phyloP scores from a whole-genome alignment of 2,797 vertebrate genomes.

The Lindbergichthys nudifrons region DNA sequence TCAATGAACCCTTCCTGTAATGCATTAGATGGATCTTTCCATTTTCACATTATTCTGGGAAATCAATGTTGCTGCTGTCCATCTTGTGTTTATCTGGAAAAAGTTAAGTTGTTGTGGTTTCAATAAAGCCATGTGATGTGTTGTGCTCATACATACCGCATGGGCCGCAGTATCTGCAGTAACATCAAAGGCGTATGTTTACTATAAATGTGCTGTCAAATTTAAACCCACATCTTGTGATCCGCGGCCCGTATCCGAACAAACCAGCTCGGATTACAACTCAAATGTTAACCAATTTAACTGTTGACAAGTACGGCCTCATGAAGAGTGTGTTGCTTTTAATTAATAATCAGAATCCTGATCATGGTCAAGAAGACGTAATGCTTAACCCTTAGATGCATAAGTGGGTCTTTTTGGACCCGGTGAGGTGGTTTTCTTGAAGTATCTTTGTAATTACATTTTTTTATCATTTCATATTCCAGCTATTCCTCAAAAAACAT shows the following conservation, averaged over 20 bases:
- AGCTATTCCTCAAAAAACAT: too few species aligned
- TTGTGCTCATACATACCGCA: slow-evolving; percentile 1
- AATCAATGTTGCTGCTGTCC: slow-evolving; percentile 12
- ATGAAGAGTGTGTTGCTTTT: slow-evolving; percentile 31
- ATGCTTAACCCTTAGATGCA: too few species aligned
- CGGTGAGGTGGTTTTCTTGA: too few species aligned
- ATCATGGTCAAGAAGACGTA: slow-evolving; percentile 22
- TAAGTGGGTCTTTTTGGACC: too few species aligned
- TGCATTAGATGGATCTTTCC: slow-evolving; percentile 31
- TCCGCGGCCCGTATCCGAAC: slow-evolving; percentile 23
- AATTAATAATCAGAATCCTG: slow-evolving; percentile 37
- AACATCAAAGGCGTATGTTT: slow-evolving; percentile 62
- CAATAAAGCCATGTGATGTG: slow-evolving; percentile 13
- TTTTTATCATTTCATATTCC: too few species aligned
- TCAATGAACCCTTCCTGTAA: slow-evolving; percentile 1
- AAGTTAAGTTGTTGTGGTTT: slow-evolving; percentile 61
- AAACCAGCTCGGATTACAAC: slow-evolving; percentile 23
- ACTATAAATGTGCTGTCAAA: slow-evolving; percentile 60
- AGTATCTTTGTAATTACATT: too few species aligned
- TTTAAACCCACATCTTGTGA: slow-evolving; percentile 26
- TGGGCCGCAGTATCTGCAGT: background rate
- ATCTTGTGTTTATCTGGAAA: slow-evolving; percentile 42
- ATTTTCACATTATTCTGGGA: slow-evolving; percentile 27
- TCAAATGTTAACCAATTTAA: slow-evolving; percentile 17
- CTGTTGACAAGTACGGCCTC: background rate